Evolutionary conservation across 1,140 invertebrate species (phyloP).

Genomic region (Drosophila nigrodunni): DNA sequence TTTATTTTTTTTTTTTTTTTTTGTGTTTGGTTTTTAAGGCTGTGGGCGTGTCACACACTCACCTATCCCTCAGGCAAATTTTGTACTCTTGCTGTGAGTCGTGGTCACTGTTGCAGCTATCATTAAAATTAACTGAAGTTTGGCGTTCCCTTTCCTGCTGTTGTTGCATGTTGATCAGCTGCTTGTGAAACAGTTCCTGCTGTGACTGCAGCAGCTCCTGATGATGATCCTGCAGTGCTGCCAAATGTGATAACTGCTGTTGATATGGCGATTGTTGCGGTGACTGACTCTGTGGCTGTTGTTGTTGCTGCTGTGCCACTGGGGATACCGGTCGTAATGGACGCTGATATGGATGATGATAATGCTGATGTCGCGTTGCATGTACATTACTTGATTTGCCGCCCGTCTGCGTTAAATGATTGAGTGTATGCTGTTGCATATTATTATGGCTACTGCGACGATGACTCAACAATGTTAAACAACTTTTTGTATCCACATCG

Average conservation of each 20-base stretch:
- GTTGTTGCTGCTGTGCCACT: conserved; percentile 29
- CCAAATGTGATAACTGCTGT: conserved; percentile 64
- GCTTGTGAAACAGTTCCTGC: conserved; percentile 71
- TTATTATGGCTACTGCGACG: conserved; percentile 53
- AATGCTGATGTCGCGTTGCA: conserved; percentile 30
- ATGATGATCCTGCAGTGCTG: conserved; percentile 72
- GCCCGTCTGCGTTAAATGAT: conserved; percentile 47
- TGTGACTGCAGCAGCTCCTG: conserved; percentile 67
- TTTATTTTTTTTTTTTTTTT: background rate
- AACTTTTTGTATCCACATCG: conserved; percentile 63
- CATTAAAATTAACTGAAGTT: conserved; percentile 53
- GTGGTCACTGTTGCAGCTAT: conserved; percentile 64
- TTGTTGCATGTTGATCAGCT: conserved; percentile 68
- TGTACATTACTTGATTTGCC: conserved; percentile 25
- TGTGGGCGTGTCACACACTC: conserved; percentile 60
- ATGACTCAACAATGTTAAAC: conserved; percentile 55
- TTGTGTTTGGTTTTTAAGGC: background rate
- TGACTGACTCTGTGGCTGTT: conserved; percentile 22
- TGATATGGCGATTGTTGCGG: conserved; percentile 58
- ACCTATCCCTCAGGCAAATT: conserved; percentile 84
- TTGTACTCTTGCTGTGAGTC: conserved; percentile 78
- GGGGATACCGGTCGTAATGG: conserved; percentile 59
- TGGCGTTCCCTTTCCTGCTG: conserved; percentile 60
- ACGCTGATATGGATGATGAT: conserved; percentile 74
- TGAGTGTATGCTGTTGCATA: conserved; percentile 29